Conservation (phyloP, 2,113 vertebrate genomes). For the Sinocyclocheilus anshuiensis region DNA sequence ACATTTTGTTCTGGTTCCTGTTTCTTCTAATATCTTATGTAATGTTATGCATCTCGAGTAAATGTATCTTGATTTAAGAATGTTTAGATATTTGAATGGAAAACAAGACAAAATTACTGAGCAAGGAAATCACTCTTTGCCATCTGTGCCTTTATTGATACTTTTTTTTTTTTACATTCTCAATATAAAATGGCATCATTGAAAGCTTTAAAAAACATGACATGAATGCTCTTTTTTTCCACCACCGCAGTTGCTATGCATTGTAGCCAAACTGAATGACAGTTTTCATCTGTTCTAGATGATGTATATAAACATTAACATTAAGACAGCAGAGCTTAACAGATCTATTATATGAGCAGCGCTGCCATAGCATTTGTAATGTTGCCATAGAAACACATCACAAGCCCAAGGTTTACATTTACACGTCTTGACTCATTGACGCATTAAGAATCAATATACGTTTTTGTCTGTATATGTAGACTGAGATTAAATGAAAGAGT, state of each 20-base stretch:
- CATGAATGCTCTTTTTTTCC: not conserved
- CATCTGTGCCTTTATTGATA: not conserved
- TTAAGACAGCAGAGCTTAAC: slow-evolving; percentile 2
- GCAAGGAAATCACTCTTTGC: not conserved
- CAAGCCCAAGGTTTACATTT: slow-evolving; percentile 51
- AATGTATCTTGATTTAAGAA: not conserved
- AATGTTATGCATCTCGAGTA: not conserved
- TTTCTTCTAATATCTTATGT: not conserved
- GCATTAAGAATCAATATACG: slow-evolving; percentile 72
- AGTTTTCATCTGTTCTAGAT: not conserved
- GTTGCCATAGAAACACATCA: slow-evolving; percentile 78
- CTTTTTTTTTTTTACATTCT: not conserved
- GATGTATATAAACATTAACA: slow-evolving; percentile 4
- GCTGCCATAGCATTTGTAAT: slow-evolving; percentile 63
- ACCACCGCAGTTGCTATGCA: not conserved
- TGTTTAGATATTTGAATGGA: not conserved
- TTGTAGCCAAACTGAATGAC: not conserved
- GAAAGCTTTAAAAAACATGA: not conserved
- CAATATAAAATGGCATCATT: not conserved
- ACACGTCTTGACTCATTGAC: not conserved
- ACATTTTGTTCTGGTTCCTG: too few relatives aligned
- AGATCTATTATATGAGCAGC: not conserved
- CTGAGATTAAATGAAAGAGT: not conserved
- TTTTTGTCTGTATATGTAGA: slow-evolving; percentile 55
- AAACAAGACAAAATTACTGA: not conserved